Conservation (phyloP, 2,113 vertebrate species). For the Vireo altiloquus region DNA sequence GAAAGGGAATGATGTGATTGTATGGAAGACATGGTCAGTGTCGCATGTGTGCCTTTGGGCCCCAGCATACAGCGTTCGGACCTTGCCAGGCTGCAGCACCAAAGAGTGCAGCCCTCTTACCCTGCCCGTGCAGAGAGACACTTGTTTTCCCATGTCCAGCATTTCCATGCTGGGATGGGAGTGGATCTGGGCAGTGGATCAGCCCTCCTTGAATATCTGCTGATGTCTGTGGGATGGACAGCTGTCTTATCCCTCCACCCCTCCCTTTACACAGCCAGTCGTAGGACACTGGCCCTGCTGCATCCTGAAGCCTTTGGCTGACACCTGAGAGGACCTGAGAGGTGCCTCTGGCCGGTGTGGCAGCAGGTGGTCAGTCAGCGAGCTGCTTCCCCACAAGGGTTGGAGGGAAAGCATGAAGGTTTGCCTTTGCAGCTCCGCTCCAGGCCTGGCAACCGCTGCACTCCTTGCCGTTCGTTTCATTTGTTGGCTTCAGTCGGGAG, state of each 20-base stretch:
- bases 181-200: not conserved
- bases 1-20: not conserved
- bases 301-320: not conserved
- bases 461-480: not conserved
- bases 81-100: not conserved
- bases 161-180: not conserved
- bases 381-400: not conserved
- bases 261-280: not conserved
- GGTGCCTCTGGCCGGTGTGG: not conserved
- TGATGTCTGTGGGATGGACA: not conserved
- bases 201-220: not conserved
- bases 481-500: not conserved
- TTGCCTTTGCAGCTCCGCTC: not conserved
- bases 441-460: not conserved
- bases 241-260: not conserved
- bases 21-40: not conserved
- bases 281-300: not conserved
- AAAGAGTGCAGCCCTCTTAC: not conserved
- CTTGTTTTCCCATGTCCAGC: not conserved
- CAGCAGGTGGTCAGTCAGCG: accelerated
- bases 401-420: not conserved
- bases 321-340: not conserved
- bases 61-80: accelerated
- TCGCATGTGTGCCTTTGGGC: not conserved
- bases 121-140: not conserved